Percentiles rank a stretch among this genome's conserved stretches.
phyloP scores from a whole-genome alignment of 2,888 invertebrate species.

The Protonemura montana region DNA sequence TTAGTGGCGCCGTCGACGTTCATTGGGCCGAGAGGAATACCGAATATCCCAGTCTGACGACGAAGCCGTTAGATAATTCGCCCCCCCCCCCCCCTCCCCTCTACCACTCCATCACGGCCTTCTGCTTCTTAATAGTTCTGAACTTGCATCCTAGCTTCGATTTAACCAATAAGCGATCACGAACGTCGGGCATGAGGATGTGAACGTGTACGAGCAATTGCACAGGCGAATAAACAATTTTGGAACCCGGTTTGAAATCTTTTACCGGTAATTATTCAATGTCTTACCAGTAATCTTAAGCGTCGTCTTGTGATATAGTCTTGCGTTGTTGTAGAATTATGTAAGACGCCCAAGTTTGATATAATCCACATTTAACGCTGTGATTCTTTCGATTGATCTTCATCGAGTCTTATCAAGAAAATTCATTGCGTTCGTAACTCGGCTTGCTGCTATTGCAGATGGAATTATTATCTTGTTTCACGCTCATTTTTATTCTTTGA shows the following conservation, averaged over 20 bases:
- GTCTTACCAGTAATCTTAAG: no score
- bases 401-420: no score
- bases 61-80: slow-evolving; percentile 30
- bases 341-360: no score
- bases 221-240: not conserved
- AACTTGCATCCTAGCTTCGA: slow-evolving; percentile 23
- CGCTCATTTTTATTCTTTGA: not conserved
- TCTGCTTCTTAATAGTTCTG: not conserved
- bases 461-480: not conserved
- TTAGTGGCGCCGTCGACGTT: slow-evolving; percentile 13
- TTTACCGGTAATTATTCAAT: no score
- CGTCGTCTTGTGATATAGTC: no score
- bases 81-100: not conserved
- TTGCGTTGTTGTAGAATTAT: no score
- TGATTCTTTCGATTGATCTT: no score
- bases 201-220: not conserved
- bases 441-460: not conserved
- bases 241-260: no score
- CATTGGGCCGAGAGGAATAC: slow-evolving; percentile 29
- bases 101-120: not conserved
- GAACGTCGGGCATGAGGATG: not conserved
- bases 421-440: not conserved
- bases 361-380: no score
- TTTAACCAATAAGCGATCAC: slow-evolving; percentile 30
- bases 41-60: not conserved